These are phyloP conservation scores for Graphium colonna DNA, from an alignment of 2,888 invertebrate genomes.

Conservation along the genomic window DNA sequence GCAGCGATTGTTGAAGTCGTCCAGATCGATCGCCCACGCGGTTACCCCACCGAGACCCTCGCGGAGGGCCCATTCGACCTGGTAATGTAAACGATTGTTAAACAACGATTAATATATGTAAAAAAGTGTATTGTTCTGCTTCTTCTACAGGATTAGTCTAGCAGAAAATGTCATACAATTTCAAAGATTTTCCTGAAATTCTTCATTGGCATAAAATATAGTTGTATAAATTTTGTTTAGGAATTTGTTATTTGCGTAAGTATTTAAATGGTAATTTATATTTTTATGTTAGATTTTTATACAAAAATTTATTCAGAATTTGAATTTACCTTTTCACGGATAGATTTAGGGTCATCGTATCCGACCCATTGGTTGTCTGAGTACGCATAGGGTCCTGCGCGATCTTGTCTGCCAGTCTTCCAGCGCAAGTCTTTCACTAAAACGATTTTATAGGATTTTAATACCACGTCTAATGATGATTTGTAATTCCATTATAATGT, in stretches of 20 bases:
- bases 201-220: too few species aligned
- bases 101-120: background rate
- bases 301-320: background rate
- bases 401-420: conserved; percentile 81
- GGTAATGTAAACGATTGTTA: background rate
- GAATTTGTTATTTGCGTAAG: too few species aligned
- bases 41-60: conserved; percentile 89
- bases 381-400: conserved; percentile 88
- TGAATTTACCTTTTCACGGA: conserved; percentile 83
- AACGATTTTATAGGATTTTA: conserved; percentile 25
- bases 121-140: background rate
- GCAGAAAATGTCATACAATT: too few species aligned
- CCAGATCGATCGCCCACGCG: conserved; percentile 93
- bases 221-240: too few species aligned
- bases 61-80: conserved; percentile 86
- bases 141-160: too few species aligned
- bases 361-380: conserved; percentile 93
- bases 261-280: background rate
- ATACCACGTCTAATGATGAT: too few species aligned
- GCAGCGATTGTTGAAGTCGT: conserved; percentile 92
- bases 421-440: conserved; percentile 83
- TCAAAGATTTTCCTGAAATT: too few species aligned
- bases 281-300: background rate
- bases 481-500: background rate
- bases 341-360: conserved; percentile 89